A percentile compares a stretch with the other conserved stretches of the same genome.
Conservation (phyloP, 2,797 vertebrate genomes). For the Chelmon rostratus region DNA sequence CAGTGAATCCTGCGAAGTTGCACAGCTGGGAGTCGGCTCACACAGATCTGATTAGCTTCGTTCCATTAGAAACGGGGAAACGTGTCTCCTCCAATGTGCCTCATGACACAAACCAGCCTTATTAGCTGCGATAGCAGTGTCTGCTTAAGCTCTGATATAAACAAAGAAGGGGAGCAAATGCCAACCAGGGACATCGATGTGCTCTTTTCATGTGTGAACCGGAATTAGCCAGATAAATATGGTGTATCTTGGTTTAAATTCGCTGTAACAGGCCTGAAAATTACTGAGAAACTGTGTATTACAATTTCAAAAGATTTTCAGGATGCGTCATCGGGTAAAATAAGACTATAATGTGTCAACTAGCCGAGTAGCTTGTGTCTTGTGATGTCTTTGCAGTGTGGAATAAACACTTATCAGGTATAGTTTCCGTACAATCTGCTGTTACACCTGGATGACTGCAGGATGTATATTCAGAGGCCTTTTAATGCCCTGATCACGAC, state of each 20-base stretch:
- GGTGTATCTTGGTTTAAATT: background rate
- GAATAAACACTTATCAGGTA: background rate
- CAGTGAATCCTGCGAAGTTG: conserved; percentile 58
- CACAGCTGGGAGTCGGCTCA: conserved; percentile 61
- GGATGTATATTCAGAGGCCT: background rate
- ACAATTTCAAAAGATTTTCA: background rate
- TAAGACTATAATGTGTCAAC: background rate
- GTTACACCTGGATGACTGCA: background rate
- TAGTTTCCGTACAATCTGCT: background rate
- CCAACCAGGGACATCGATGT: background rate
- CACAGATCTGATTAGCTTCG: conserved; percentile 70
- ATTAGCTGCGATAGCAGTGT: conserved; percentile 33
- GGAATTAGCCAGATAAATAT: background rate
- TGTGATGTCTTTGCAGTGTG: background rate
- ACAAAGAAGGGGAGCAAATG: conserved; percentile 22
- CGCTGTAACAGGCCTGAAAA: too few relatives aligned
- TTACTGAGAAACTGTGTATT: background rate
- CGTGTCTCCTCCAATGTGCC: conserved; percentile 61
- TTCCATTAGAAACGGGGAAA: conserved; percentile 67
- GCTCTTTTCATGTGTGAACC: background rate
- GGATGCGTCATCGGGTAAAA: background rate
- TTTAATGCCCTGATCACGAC: background rate
- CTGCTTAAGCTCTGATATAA: conserved; percentile 45
- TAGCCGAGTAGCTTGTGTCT: background rate
- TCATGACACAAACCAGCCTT: conserved; percentile 56